phyloP scores from a whole-genome alignment of 1,140 invertebrate species.

The Philopotamus ludificatus region DNA sequence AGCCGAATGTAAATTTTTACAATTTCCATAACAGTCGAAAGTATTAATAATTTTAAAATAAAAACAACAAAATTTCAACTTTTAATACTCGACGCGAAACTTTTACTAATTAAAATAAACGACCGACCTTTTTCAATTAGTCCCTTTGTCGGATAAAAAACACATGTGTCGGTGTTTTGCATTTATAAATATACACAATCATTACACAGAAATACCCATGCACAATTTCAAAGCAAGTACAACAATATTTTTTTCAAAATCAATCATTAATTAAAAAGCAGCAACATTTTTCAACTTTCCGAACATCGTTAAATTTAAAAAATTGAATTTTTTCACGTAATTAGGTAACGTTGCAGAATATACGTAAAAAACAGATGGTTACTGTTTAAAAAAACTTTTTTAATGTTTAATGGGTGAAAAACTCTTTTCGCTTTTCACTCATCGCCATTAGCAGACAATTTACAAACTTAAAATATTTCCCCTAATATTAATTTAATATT shows the following conservation, averaged over 20 bases:
- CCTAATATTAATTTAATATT: no score
- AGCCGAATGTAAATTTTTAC: background rate
- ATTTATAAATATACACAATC: no score
- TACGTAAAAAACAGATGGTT: background rate
- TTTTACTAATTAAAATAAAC: slow-evolving; percentile 17
- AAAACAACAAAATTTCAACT: slow-evolving; percentile 7
- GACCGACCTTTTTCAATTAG: background rate
- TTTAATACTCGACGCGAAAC: slow-evolving; percentile 11
- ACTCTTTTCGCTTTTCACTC: background rate
- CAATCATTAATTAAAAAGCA: no score
- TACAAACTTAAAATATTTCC: background rate
- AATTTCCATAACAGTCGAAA: background rate
- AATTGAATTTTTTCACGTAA: background rate
- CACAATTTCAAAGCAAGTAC: no score
- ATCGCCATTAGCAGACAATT: background rate
- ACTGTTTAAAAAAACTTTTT: background rate
- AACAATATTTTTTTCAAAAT: no score
- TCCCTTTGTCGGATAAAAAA: background rate
- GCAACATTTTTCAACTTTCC: no score
- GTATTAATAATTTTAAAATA: no score
- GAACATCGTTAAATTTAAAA: no score
- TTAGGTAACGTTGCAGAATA: background rate
- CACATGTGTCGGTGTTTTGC: no score
- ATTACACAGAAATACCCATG: no score
- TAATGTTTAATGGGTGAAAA: background rate